Evolutionary conservation across 2,888 invertebrate species (phyloP).

Genomic region (Lycia hirtaria): DNA sequence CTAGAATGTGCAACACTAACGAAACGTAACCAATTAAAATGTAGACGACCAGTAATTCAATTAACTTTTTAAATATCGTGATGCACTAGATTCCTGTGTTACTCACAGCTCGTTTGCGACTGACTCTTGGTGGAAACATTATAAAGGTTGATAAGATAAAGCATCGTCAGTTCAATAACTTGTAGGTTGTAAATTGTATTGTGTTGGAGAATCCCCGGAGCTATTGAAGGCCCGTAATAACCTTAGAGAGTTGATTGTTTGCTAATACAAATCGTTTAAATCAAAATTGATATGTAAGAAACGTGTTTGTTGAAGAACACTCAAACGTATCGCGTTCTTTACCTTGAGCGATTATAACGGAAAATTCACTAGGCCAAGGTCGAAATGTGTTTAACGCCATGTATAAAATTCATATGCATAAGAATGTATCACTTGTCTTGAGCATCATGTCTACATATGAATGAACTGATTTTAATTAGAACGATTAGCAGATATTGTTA

Average conservation of each 20-base stretch:
- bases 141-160: constrained; percentile 74
- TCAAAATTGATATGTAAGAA: constrained; percentile 46
- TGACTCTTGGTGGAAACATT: constrained; percentile 61
- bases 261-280: constrained; percentile 49
- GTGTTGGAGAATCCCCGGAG: constrained; percentile 49
- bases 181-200: constrained; percentile 44
- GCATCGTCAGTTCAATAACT: constrained; percentile 72
- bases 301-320: constrained; percentile 46
- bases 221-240: constrained; percentile 41
- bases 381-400: constrained; percentile 26
- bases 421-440: constrained; percentile 5
- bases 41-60: constrained; percentile 25
- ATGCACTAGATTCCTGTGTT: constrained; percentile 40
- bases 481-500: constrained; percentile 22
- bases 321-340: constrained; percentile 37
- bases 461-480: constrained; percentile 25
- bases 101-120: constrained; percentile 49
- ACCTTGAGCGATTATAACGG: constrained; percentile 51
- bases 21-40: constrained; percentile 48
- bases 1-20: constrained; percentile 42
- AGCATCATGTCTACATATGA: constrained; percentile 11
- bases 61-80: constrained; percentile 31
- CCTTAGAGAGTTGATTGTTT: constrained; percentile 55
- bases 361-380: constrained; percentile 63
- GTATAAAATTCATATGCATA: constrained; percentile 5